Base-by-base conservation (phyloP, 2,797 vertebrate species). In the Sebastes hubbsi region DNA sequence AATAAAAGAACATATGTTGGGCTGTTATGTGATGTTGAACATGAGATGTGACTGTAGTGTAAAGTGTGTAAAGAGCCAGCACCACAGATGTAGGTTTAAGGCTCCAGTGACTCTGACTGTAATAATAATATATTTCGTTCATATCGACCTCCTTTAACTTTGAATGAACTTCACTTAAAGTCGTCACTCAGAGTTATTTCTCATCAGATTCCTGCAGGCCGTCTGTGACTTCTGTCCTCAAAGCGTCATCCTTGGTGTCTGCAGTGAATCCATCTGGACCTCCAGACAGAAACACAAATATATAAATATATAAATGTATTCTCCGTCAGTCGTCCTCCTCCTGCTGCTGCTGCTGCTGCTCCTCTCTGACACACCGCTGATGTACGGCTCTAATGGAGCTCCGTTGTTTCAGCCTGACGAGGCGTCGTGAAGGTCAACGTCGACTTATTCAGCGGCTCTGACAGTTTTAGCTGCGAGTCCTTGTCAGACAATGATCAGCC, bases 381-480 rank as follows among this genome's bases (percentile, higher is more conserved):
- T 83, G 66, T 81, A 76, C 82, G 34, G 80, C 81, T 22, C 82
- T 72, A 72, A 76, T 29, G 85, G 59, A 78, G 75, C 77, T 7
- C 77, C 63, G 13, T 36, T 84, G 81, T 84, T 80, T 82, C 73
- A 30, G 74, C 27, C 72, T 5, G 80, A n/a, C 24, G 25, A 13
- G 8, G 70, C 25, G 70, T 38, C n/a, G 60, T 67, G 81, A 83
- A 91, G 89, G 89, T 86, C 87, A 58, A 16, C 9, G 30, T n/a
- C 8, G 52, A 81, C 38, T 85, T 74, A 60, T 75, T 85, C 67
- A 78, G 42, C 18, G 60, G 76, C 68, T 78, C 55, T 75, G 86
- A 73, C 86, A 78, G 80, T 66, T 88, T 77, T 63, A 72, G 77
- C 84, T 58, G 62, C 2, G 36, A 77, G 86, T 86, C 83, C 81